Evolutionary conservation across 35 echinoderm and acorn worm genomes (phyloP), one percentile per base, ranked within the genome.

Genomic region (Ophioderma brevispina): DNA sequence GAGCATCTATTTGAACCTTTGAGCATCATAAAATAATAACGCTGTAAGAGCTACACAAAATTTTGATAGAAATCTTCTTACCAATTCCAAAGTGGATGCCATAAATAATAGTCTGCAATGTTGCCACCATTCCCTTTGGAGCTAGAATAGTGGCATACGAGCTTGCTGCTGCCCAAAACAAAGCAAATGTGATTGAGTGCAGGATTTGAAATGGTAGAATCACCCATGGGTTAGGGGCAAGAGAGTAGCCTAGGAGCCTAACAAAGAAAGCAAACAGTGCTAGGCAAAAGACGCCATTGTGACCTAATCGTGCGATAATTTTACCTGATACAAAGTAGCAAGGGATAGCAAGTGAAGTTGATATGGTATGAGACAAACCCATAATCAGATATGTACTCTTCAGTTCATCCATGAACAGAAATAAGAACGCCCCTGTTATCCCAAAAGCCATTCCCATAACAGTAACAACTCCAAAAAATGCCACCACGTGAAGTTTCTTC

Each of bases 371-470:
- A 28, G 93, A 93, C 32, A 99, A 43, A 28, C 97, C 97, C 97
- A 99, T 99, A 13, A 99, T 79, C 13, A 81, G 36, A 37, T 95
- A 91, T 8, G 90, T 59, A 25, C 89, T 86, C 19, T 91, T 31
- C 38, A 99, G 28, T 83, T 99, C 97, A 37, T 87, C 82, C 33
- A 99, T 35, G 64, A 88, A 99, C 15, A 99, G 80, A 64, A 99
- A 95, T 17, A 99, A 80, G 75, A 70, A 99, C 0, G 87, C 92
- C 64, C 84, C 84, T 1, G 86, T 88, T 43, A 95, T 92, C 32
- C 97, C 97, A 78, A 99, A 93, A 64, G 86, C 92, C 81, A 99
- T 93, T 33, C 97, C 97, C 59, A 91, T 90, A 39, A 99, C 78
- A 34, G 87, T 43, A 11, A 92, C 91, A 31, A 95, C 49, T 0